Conservation (phyloP, 2,888 invertebrate genomes). For the Drosophila neoperkinsi region DNA sequence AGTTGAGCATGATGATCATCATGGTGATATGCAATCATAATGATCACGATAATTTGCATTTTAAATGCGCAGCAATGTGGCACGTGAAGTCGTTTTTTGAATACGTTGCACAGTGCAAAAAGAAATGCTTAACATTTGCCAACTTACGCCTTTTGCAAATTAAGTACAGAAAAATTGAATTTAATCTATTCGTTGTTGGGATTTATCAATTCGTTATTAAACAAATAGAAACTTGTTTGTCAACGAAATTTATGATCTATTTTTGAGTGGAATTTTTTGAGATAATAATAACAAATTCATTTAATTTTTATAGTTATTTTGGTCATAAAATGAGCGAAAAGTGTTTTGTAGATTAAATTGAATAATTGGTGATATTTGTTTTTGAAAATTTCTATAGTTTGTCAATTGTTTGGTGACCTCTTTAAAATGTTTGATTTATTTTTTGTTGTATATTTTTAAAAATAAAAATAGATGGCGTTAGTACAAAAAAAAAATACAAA, state of each 20-base stretch:
- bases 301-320: neutral
- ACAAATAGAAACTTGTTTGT: no score
- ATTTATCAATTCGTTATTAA: no score
- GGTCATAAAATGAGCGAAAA: neutral
- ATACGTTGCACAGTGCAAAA: neutral
- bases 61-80: constrained; percentile 77
- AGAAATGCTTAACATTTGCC: neutral
- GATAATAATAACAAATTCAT: neutral
- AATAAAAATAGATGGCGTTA: neutral
- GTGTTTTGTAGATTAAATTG: neutral
- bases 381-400: neutral
- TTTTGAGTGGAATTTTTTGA: neutral
- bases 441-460: neutral
- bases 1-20: constrained; percentile 29
- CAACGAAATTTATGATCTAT: neutral
- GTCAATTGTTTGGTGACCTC: neutral
- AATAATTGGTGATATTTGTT: neutral
- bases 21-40: constrained; percentile 73
- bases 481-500: neutral
- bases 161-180: neutral
- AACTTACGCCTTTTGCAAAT: neutral
- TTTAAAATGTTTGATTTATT: neutral
- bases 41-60: constrained; percentile 80
- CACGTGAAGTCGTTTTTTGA: constrained; percentile 40
- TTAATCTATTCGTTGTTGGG: neutral